Percentiles rank a stretch among this genome's conserved stretches.
phyloP scores from a whole-genome alignment of 2,888 invertebrate genomes.

The Epicampocera succincta region DNA sequence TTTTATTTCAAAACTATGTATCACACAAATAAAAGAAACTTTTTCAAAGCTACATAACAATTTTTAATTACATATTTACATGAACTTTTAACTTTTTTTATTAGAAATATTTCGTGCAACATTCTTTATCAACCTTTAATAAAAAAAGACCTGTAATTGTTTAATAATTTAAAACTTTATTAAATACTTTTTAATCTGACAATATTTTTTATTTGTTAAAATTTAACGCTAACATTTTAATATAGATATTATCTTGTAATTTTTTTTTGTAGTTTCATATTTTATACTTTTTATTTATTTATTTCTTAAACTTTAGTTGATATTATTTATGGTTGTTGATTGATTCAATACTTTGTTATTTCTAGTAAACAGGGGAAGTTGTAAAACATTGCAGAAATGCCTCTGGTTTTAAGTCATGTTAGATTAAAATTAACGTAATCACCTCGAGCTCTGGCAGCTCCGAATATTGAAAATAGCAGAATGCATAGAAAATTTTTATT shows the following conservation, averaged over 20 bases:
- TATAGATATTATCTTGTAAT: slow-evolving; percentile 41
- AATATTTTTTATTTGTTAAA: slow-evolving; percentile 39
- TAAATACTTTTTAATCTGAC: slow-evolving; percentile 44
- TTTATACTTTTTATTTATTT: slow-evolving; percentile 8
- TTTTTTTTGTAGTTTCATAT: slow-evolving; percentile 42
- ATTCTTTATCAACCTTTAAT: too few species aligned
- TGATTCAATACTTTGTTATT: slow-evolving; percentile 11
- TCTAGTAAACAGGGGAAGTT: neutral
- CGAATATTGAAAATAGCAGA: too few species aligned
- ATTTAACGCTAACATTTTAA: slow-evolving; percentile 66
- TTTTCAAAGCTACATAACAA: too few species aligned
- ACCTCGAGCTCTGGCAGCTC: too few species aligned
- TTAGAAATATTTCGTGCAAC: too few species aligned
- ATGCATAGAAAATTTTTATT: too few species aligned
- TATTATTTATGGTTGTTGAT: slow-evolving; percentile 26
- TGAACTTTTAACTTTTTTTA: too few species aligned
- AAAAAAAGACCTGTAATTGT: slow-evolving; percentile 10
- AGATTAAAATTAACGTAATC: too few species aligned
- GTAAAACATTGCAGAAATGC: too few species aligned
- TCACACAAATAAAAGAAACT: too few species aligned
- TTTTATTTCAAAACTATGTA: neutral
- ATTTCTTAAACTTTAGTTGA: slow-evolving; percentile 42
- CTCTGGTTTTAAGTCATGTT: too few species aligned
- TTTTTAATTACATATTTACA: too few species aligned
- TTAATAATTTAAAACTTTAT: slow-evolving; percentile 63